phyloP scores from a whole-genome alignment of 2,888 invertebrate genomes.

The Epistrophe grossulariae region DNA sequence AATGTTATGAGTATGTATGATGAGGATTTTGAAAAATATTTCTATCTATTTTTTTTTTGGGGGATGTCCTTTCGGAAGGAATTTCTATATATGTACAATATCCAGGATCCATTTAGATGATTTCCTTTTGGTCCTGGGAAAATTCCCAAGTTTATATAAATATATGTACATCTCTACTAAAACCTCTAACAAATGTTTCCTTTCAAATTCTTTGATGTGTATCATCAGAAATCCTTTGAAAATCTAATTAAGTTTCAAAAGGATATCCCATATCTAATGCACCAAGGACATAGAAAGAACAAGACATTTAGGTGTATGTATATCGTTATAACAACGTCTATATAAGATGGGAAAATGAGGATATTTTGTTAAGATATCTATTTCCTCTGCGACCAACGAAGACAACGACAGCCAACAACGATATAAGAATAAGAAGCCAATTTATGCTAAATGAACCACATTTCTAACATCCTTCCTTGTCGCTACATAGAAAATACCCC shows the following conservation, averaged over 20 bases:
- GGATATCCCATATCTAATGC: conserved; percentile 27
- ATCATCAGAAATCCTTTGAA: conserved; percentile 49
- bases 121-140: conserved; percentile 8
- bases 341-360: conserved; percentile 11
- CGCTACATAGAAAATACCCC: background rate
- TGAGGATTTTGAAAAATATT: conserved; percentile 34
- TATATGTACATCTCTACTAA: background rate
- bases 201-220: conserved; percentile 41
- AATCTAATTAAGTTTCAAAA: conserved; percentile 55
- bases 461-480: conserved; percentile 21
- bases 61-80: conserved; percentile 49
- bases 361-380: conserved; percentile 48
- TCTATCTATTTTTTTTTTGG: conserved; percentile 32
- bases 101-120: conserved; percentile 11
- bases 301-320: background rate
- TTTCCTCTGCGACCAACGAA: conserved; percentile 15
- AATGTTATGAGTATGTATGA: conserved; percentile 38
- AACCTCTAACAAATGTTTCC: conserved; percentile 31
- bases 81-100: background rate
- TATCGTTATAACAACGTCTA: background rate
- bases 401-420: background rate
- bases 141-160: conserved; percentile 14
- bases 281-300: background rate
- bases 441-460: conserved; percentile 56
- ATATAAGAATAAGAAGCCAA: conserved; percentile 37